Evolutionary conservation across 2,888 invertebrate genomes (phyloP), one percentile per base, ranked within the genome.

Genomic region (Helobdella robusta): DNA sequence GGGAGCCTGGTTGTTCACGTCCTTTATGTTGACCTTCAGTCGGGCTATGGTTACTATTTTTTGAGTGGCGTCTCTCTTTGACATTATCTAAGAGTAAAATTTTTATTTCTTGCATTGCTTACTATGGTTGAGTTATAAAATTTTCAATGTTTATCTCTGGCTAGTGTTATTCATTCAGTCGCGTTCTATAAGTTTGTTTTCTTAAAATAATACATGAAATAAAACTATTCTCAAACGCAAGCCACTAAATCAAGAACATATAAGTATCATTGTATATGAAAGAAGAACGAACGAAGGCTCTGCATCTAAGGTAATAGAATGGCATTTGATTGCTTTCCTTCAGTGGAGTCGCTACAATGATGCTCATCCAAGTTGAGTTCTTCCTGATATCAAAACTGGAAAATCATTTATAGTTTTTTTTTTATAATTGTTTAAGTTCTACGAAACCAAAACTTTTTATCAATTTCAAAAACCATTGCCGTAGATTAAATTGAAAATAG

Each of bases 1-100:
- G 20, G 95, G 95, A 6, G 89, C 88, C 81, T 95, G 94, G 83
- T 95, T 94, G 82, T 95, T 95, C 78, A 94, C 91, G 80, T 94
- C 94, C 81, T 91, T 91, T 64, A 71, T 59, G 25, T 34, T 66
- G 28, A 72, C 68, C 25, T 44, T 28, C 35, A 68, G 40, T 3
- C 67, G 52, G 18, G 62, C 68, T 6, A 59, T 4, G n/a, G n/a
- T 8, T 6, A 50, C 25, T 50, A 8, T 8, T 50, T 50, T 50
- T 50, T 50, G 50, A 23, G n/a, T 50, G n/a, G n/a, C n/a, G n/a
- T n/a, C n/a, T n/a, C n/a, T n/a, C n/a, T n/a, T n/a, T n/a, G n/a
- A n/a, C n/a, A n/a, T n/a, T n/a, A n/a, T n/a, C n/a, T n/a, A n/a
- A n/a, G n/a, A n/a, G n/a, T n/a, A n/a, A n/a, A n/a, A n/a, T n/a